phyloP scores from a whole-genome alignment of 2,797 vertebrate species.

The Galagoides demidoff region DNA sequence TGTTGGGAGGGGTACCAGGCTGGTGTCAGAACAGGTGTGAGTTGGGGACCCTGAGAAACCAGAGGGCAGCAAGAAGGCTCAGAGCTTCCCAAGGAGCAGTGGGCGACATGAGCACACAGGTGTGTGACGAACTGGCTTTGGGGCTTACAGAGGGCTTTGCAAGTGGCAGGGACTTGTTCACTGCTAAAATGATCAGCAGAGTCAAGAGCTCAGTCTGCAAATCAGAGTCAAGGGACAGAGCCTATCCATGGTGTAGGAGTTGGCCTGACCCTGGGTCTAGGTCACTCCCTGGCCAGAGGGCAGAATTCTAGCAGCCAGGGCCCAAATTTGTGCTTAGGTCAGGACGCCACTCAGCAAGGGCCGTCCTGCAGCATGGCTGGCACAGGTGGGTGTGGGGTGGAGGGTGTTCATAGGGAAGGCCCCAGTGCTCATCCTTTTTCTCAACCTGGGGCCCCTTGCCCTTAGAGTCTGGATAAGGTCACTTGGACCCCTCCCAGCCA shows the following conservation, averaged over 20 bases:
- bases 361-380: accelerated
- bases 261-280: background rate
- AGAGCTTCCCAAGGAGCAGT: background rate
- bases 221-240: background rate
- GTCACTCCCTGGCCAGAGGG: background rate
- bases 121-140: accelerated
- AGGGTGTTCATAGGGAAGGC: too few relatives aligned
- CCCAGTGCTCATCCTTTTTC: accelerated
- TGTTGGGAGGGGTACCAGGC: background rate
- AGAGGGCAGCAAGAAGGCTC: accelerated
- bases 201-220: background rate
- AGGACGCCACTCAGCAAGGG: background rate
- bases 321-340: background rate
- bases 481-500: background rate
- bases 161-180: background rate
- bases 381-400: accelerated
- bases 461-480: background rate
- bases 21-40: accelerated
- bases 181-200: too few relatives aligned
- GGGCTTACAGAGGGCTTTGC: background rate
- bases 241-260: accelerated
- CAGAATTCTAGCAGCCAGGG: background rate
- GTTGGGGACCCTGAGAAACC: too few relatives aligned
- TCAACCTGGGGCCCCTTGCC: background rate
- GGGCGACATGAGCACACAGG: accelerated